Conservation (phyloP, 2,113 vertebrate genomes). For the Indicator maculatus region DNA sequence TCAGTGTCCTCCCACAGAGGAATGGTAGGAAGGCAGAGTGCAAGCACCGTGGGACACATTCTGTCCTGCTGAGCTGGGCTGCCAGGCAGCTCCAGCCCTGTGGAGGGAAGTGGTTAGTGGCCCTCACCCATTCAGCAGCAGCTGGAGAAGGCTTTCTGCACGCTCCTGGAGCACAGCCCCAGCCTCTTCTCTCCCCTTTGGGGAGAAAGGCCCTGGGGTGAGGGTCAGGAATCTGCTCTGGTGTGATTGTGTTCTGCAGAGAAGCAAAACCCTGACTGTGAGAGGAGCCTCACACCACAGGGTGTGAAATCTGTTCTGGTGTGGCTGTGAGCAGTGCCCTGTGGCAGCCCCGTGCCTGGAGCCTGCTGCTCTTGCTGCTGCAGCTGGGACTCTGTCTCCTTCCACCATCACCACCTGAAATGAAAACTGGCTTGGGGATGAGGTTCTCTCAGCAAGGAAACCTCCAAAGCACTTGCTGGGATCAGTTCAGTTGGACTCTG, state of each 20-base stretch:
- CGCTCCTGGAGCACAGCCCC: rapidly evolving
- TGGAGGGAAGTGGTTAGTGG: neutral
- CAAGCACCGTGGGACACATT: rapidly evolving
- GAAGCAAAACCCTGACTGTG: neutral
- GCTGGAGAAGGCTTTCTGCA: neutral
- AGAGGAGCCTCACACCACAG: neutral
- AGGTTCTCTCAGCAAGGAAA: neutral
- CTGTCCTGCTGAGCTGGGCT: neutral
- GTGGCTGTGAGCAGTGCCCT: conserved; percentile 22
- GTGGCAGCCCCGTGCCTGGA: conserved; percentile 42
- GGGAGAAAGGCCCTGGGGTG: neutral
- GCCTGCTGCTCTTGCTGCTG: conserved; percentile 7
- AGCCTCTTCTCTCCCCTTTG: neutral
- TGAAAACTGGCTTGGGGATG: neutral
- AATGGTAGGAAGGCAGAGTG: neutral
- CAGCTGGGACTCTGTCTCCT: neutral
- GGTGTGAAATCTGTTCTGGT: neutral
- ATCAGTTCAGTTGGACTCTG: neutral
- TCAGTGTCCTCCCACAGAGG: rapidly evolving
- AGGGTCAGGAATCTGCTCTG: neutral
- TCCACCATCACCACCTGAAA: neutral
- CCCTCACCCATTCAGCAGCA: rapidly evolving
- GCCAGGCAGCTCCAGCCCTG: neutral
- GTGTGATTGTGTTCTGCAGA: neutral
- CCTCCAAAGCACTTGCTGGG: neutral